phyloP scores from a whole-genome alignment of 2,113 vertebrate species.

The Lophotis ruficrista region DNA sequence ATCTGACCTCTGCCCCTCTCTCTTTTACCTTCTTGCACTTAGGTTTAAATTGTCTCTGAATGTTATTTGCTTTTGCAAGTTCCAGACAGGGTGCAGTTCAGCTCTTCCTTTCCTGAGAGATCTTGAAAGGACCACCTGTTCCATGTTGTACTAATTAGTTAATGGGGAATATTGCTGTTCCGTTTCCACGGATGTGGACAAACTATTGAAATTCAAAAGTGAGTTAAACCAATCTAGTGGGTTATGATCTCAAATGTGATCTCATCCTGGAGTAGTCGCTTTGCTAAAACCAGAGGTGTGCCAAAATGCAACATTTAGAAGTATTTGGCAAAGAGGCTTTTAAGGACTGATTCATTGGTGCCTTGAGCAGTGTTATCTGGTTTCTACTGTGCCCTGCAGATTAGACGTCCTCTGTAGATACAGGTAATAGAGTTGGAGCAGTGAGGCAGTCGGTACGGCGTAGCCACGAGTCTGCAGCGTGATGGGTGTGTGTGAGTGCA shows the following conservation, averaged over 20 bases:
- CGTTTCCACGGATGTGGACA: not conserved
- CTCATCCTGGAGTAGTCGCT: not conserved
- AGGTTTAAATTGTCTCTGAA: not conserved
- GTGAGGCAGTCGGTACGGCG: fast-evolving
- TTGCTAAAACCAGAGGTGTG: not conserved
- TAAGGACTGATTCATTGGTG: not conserved
- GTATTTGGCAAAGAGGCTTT: not conserved
- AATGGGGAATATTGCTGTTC: not conserved
- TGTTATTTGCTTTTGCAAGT: not conserved
- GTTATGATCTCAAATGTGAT: not conserved
- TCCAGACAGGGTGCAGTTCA: not conserved
- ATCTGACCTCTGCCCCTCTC: not conserved
- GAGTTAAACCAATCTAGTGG: not conserved
- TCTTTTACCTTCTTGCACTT: not conserved
- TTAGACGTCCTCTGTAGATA: not conserved
- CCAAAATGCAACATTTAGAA: not conserved
- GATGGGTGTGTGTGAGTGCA: not conserved
- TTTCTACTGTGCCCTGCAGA: not conserved
- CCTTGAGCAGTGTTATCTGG: not conserved
- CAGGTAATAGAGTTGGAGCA: not conserved
- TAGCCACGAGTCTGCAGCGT: not conserved
- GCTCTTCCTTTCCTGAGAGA: not conserved
- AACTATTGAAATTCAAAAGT: not conserved
- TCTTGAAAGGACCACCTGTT: not conserved
- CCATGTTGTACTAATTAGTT: not conserved